These are phyloP conservation scores for Idaea dimidiata DNA, from an alignment of 2,888 invertebrate species.

Conservation along the genomic window DNA sequence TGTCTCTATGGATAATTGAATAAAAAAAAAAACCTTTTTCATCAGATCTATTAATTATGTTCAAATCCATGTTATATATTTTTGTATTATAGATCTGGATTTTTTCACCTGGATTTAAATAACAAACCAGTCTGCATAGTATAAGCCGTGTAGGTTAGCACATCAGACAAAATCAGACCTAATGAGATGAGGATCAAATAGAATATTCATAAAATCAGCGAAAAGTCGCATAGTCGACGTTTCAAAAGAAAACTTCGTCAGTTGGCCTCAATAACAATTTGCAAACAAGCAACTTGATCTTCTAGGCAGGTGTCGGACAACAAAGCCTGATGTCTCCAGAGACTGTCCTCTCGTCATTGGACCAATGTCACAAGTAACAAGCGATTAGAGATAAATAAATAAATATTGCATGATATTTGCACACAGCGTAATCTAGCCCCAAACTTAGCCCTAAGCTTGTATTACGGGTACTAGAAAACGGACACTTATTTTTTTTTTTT, in stretches of 20 bases:
- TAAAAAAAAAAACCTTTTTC: no score
- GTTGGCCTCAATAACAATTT: constrained; percentile 54
- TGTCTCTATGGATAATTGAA: no score
- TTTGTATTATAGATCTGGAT: no score
- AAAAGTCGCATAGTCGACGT: constrained; percentile 26
- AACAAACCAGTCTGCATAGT: background rate
- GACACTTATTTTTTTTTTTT: no score
- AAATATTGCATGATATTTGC: no score
- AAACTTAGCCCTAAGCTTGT: no score
- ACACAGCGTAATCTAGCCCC: no score
- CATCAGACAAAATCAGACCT: background rate
- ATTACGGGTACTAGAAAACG: no score
- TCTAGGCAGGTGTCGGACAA: constrained; percentile 69
- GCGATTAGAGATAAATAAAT: background rate
- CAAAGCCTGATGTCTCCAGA: constrained; percentile 52
- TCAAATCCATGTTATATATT: no score
- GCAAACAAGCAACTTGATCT: constrained; percentile 65
- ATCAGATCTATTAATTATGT: no score
- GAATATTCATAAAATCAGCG: background rate
- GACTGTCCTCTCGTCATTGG: constrained; percentile 34
- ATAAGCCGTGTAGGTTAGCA: background rate
- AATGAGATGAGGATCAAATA: no score
- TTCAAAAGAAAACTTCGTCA: constrained; percentile 37
- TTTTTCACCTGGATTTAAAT: no score
- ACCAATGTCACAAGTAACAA: background rate